These are phyloP conservation scores for Aspidiotus destructor DNA, from an alignment of 2,888 invertebrate species.

Conservation along the genomic window DNA sequence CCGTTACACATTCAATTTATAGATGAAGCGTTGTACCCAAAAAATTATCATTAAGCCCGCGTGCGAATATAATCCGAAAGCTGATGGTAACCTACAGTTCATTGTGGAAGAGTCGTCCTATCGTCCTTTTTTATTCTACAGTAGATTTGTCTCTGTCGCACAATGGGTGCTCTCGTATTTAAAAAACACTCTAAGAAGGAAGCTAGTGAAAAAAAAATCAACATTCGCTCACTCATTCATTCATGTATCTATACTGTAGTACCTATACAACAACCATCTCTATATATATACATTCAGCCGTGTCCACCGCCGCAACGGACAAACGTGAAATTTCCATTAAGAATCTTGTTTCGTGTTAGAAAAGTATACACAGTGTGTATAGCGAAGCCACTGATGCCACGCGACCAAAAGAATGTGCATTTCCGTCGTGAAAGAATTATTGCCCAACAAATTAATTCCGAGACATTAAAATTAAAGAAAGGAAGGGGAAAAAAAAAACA, in stretches of 20 bases:
- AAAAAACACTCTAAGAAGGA: too few species aligned
- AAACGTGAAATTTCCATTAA: slow-evolving; percentile 1
- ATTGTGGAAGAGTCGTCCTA: too few species aligned
- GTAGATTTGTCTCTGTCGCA: too few species aligned
- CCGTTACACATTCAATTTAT: too few species aligned
- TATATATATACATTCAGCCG: not conserved
- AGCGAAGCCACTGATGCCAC: slow-evolving; percentile 5
- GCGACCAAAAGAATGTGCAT: slow-evolving; percentile 23
- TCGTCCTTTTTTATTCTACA: too few species aligned
- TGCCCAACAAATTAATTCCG: slow-evolving; percentile 27
- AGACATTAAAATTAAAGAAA: slow-evolving; percentile 21
- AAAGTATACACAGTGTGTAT: not conserved
- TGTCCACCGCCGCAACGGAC: not conserved
- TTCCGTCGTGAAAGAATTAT: slow-evolving; percentile 20
- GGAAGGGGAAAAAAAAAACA: not conserved
- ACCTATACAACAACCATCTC: too few species aligned
- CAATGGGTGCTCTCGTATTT: too few species aligned
- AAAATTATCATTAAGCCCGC: too few species aligned
- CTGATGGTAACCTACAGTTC: too few species aligned
- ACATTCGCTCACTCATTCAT: not conserved
- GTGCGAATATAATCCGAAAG: too few species aligned
- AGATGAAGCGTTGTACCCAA: too few species aligned
- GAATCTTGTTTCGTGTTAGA: not conserved
- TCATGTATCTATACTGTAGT: not conserved
- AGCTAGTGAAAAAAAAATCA: not conserved